Evolutionary conservation across 1,140 invertebrate genomes (phyloP).

Genomic region (Diprion similis): DNA sequence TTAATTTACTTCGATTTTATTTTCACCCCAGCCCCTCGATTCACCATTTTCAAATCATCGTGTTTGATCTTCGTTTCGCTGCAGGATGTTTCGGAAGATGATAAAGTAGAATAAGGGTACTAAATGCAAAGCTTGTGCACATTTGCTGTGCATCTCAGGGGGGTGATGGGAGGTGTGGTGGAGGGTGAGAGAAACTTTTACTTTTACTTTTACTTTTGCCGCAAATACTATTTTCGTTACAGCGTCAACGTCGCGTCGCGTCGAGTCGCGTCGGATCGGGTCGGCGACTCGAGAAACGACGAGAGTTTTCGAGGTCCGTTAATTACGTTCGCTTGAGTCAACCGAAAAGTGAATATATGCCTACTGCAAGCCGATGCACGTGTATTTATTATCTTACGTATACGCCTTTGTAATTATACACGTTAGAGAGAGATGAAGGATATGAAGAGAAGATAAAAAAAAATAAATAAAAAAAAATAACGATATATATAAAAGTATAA

Average conservation of each 20-base stretch:
- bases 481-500: no score
- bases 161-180: no score
- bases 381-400: no score
- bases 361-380: no score
- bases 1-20: not conserved
- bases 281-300: not conserved
- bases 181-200: not conserved
- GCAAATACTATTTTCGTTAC: not conserved
- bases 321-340: no score
- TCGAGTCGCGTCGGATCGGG: no score
- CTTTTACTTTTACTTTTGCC: not conserved
- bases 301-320: not conserved
- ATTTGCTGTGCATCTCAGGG: no score
- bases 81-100: no score
- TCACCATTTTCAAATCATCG: no score
- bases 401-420: not conserved
- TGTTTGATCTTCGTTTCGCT: no score
- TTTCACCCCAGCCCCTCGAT: not conserved
- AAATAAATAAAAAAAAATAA: not conserved
- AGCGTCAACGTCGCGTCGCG: not conserved
- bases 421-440: not conserved
- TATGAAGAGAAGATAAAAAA: not conserved
- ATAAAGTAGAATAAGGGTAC: no score
- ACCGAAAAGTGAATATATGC: not conserved
- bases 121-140: no score